Evolutionary conservation across 2,797 vertebrate species (phyloP).

Genomic region (Malurus splendens): DNA sequence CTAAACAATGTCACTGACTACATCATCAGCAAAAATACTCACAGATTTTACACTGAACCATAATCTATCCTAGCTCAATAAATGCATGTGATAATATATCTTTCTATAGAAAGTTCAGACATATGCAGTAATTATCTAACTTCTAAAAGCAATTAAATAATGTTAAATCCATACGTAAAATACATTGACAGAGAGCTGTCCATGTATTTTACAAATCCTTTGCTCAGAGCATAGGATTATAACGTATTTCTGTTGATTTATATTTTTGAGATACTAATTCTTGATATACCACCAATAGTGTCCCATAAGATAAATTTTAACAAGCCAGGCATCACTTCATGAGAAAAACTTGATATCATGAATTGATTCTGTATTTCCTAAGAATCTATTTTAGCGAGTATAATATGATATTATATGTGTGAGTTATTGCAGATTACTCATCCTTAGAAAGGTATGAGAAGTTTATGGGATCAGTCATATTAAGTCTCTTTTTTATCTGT

Average conservation of each 20-base stretch:
- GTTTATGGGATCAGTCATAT: not conserved
- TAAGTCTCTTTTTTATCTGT: not conserved
- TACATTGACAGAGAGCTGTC: not conserved
- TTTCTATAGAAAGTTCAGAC: not conserved
- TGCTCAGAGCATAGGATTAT: not conserved
- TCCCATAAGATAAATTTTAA: not conserved
- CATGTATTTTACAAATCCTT: no score
- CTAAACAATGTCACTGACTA: not conserved
- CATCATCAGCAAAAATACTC: not conserved
- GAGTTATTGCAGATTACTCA: not conserved
- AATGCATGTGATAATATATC: not conserved
- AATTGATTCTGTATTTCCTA: not conserved
- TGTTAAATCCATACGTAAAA: not conserved
- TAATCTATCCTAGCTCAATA: not conserved
- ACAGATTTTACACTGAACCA: not conserved
- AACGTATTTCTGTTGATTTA: not conserved
- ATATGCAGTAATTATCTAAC: not conserved
- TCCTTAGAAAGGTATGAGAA: not conserved
- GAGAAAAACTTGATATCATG: not conserved
- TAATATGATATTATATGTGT: not conserved
- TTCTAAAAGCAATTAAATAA: not conserved
- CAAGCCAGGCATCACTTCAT: not conserved
- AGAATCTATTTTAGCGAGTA: not conserved
- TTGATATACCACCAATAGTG: not conserved
- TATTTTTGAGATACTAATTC: not conserved